Percentiles rank a stretch among this genome's conserved stretches.
These are phyloP conservation scores for Phaethornis superciliosus DNA, from an alignment of 2,113 vertebrate genomes.

Conservation along the genomic window DNA sequence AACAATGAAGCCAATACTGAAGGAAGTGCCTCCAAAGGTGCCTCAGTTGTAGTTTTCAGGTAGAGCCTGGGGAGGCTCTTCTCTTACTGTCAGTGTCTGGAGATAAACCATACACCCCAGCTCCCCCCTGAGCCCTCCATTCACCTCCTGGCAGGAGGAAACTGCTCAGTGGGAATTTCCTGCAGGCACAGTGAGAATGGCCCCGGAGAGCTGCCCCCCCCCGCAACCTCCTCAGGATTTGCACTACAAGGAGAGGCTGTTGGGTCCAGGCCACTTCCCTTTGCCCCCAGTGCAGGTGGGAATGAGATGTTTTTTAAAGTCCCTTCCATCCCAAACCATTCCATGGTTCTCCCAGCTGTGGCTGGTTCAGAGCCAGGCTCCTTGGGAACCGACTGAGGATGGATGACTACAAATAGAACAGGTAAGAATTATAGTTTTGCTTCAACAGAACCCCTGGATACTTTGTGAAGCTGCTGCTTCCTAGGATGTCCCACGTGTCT, in stretches of 20 bases:
- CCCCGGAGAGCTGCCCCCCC: no score
- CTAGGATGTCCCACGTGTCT: fast-evolving
- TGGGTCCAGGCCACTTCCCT: background rate
- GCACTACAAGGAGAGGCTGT: background rate
- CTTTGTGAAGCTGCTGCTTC: background rate
- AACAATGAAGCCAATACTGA: background rate
- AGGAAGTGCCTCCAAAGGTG: background rate
- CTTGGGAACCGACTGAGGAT: background rate
- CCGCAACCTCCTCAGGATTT: fast-evolving
- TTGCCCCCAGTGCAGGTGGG: no score
- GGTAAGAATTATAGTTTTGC: background rate
- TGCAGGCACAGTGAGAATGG: fast-evolving
- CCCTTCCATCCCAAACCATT: no score
- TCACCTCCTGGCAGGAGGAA: no score
- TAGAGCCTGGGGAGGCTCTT: background rate
- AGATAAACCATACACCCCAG: no score
- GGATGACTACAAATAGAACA: background rate
- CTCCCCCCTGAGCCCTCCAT: no score
- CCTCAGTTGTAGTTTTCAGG: background rate
- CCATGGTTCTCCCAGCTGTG: no score
- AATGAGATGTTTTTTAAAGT: no score
- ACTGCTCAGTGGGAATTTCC: background rate
- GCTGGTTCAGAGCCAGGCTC: background rate
- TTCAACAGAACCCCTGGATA: background rate
- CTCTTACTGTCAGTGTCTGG: no score